A percentile compares a stretch with the other conserved stretches of the same genome.
Conservation (phyloP, 1,140 invertebrate genomes). For the Pseudomyrmex concolor region DNA sequence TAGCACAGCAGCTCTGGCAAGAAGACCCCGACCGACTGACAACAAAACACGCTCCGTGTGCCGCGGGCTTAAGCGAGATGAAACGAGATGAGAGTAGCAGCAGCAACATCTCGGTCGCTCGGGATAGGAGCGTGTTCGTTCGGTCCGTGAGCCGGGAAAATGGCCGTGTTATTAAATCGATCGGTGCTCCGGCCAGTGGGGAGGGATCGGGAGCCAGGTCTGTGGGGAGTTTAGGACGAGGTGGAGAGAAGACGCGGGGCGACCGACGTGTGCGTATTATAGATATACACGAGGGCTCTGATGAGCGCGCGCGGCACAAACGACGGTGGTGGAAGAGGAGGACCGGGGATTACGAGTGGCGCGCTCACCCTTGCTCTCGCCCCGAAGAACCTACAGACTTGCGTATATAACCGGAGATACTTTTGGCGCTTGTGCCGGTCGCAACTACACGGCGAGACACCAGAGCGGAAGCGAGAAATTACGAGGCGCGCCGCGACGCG, state of each 20-base stretch:
- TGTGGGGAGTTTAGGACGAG: slow-evolving; percentile 65
- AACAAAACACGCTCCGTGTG: slow-evolving; percentile 34
- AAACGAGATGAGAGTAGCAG: slow-evolving; percentile 48
- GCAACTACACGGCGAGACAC: not conserved
- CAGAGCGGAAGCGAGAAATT: not conserved
- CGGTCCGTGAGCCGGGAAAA: slow-evolving; percentile 77
- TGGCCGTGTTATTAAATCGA: slow-evolving; percentile 83
- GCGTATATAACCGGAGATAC: slow-evolving; percentile 22
- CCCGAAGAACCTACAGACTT: slow-evolving; percentile 47
- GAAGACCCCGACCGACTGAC: slow-evolving; percentile 15
- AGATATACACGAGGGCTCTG: slow-evolving; percentile 53
- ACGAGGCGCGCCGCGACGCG: slow-evolving; percentile 8
- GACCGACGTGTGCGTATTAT: slow-evolving; percentile 51
- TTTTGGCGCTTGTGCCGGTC: slow-evolving; percentile 18
- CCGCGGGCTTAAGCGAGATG: slow-evolving; percentile 50
- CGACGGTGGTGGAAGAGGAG: slow-evolving; percentile 66
- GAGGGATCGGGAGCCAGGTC: slow-evolving; percentile 72
- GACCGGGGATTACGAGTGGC: slow-evolving; percentile 69
- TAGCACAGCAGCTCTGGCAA: not conserved
- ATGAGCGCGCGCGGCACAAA: slow-evolving; percentile 62
- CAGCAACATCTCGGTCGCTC: slow-evolving; percentile 48
- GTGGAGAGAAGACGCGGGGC: slow-evolving; percentile 60
- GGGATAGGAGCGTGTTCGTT: slow-evolving; percentile 72
- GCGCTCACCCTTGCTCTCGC: slow-evolving; percentile 56
- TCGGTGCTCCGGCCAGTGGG: slow-evolving; percentile 77